phyloP scores from a whole-genome alignment of 2,888 invertebrate species.

The Osmoderma eremita region DNA sequence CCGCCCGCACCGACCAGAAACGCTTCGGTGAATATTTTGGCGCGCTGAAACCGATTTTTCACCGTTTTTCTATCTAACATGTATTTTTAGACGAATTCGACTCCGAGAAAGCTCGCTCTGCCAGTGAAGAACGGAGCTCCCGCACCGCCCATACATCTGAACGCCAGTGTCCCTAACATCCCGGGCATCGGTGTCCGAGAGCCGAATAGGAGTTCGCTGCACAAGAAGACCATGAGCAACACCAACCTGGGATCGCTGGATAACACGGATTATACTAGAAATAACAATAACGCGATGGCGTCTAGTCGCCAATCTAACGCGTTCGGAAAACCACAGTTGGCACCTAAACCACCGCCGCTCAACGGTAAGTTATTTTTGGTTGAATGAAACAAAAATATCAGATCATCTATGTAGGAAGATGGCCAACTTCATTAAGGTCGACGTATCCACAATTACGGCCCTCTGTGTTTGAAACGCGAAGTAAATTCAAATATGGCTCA shows the following conservation, averaged over 20 bases:
- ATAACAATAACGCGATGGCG: conserved; percentile 43
- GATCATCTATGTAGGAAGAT: too few species aligned
- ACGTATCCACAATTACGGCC: too few species aligned
- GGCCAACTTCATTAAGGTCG: too few species aligned
- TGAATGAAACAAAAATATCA: neutral
- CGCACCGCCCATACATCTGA: conserved; percentile 44
- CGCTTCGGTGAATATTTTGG: conserved; percentile 51
- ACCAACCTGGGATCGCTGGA: conserved; percentile 57
- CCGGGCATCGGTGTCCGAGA: conserved; percentile 41
- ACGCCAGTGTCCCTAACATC: conserved; percentile 41
- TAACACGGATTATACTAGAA: conserved; percentile 44
- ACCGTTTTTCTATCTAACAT: neutral
- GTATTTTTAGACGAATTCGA: conserved; percentile 15
- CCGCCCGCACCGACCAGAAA: conserved; percentile 76
- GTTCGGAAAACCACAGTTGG: conserved; percentile 84
- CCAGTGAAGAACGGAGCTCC: conserved; percentile 46
- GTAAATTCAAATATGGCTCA: too few species aligned
- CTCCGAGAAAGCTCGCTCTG: conserved; percentile 7
- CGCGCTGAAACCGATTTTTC: neutral
- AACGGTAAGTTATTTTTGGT: conserved; percentile 55
- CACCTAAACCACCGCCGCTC: conserved; percentile 81
- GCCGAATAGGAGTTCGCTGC: conserved; percentile 57
- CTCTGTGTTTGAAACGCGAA: too few species aligned
- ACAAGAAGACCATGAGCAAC: conserved; percentile 62
- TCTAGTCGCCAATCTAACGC: conserved; percentile 63